A percentile compares a stretch with the other conserved stretches of the same genome.
These are phyloP conservation scores for Nycticebus coucang DNA, from an alignment of 2,113 vertebrate genomes.

Conservation along the genomic window DNA sequence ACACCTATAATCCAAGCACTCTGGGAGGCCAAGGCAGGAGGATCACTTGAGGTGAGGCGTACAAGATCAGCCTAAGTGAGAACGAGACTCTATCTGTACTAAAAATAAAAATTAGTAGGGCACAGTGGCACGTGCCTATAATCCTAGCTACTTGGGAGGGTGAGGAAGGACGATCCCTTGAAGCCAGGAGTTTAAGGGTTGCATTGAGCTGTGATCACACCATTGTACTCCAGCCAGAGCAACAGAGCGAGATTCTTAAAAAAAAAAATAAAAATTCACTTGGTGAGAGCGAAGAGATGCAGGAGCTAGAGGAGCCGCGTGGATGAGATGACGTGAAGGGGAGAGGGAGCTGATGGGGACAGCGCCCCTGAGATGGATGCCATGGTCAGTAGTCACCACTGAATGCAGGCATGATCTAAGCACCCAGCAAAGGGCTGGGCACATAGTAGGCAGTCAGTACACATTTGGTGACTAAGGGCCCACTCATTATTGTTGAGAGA, in stretches of 20 bases:
- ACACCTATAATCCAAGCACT: too few relatives aligned
- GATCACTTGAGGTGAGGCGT: too few relatives aligned
- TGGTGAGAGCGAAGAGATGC: background rate
- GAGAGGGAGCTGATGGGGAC: background rate
- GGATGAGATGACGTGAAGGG: too few relatives aligned
- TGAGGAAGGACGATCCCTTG: background rate
- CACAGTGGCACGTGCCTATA: too few relatives aligned
- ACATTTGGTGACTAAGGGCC: background rate
- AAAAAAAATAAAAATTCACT: background rate
- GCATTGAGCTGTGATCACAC: background rate
- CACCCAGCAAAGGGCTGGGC: background rate
- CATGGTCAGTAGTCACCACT: background rate
- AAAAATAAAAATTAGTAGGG: too few relatives aligned
- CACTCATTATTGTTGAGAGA: background rate
- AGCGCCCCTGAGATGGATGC: background rate
- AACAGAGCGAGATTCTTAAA: background rate
- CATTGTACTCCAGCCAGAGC: background rate
- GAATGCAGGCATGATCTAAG: background rate
- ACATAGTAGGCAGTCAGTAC: background rate
- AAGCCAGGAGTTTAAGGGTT: background rate
- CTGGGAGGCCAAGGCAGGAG: too few relatives aligned
- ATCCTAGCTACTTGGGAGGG: too few relatives aligned
- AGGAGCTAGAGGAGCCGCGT: background rate
- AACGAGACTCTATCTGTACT: too few relatives aligned
- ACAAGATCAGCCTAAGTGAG: too few relatives aligned